phyloP scores from a whole-genome alignment of 2,797 vertebrate species.

The Gambelia wislizenii region DNA sequence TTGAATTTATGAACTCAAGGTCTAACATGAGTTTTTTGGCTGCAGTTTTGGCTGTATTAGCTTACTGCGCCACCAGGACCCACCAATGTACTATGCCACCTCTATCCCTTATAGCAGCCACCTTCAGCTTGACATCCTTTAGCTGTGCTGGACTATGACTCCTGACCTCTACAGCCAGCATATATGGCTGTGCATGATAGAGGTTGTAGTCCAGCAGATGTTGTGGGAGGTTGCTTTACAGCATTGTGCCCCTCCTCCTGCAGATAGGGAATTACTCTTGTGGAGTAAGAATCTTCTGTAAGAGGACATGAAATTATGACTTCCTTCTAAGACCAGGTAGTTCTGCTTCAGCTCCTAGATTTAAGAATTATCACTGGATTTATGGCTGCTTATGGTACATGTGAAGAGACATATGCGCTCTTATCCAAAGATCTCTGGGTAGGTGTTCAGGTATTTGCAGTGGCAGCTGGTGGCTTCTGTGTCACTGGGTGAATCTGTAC shows the following conservation, averaged over 20 bases:
- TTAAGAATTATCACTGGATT: background rate
- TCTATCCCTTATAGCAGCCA: background rate
- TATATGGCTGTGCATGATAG: background rate
- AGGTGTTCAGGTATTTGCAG: background rate
- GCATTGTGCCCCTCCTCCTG: background rate
- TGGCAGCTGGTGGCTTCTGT: too few species aligned
- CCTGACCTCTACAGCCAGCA: background rate
- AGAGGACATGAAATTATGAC: slow-evolving; percentile 17
- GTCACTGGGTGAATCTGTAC: too few species aligned
- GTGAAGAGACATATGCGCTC: slow-evolving; percentile 1
- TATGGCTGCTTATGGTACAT: background rate
- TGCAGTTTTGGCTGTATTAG: too few species aligned
- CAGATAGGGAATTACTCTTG: background rate
- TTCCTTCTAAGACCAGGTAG: background rate
- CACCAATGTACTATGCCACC: too few species aligned
- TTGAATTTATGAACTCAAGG: too few species aligned
- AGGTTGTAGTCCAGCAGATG: background rate
- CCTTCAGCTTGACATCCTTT: background rate
- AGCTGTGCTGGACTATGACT: background rate
- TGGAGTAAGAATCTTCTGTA: slow-evolving; percentile 1
- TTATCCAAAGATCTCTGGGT: background rate
- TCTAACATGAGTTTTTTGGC: too few species aligned
- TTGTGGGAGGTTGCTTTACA: background rate
- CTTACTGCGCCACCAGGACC: too few species aligned
- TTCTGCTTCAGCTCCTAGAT: background rate